Evolutionary conservation across 2,888 invertebrate species (phyloP).

Genomic region (Gisinianus flammeolus): DNA sequence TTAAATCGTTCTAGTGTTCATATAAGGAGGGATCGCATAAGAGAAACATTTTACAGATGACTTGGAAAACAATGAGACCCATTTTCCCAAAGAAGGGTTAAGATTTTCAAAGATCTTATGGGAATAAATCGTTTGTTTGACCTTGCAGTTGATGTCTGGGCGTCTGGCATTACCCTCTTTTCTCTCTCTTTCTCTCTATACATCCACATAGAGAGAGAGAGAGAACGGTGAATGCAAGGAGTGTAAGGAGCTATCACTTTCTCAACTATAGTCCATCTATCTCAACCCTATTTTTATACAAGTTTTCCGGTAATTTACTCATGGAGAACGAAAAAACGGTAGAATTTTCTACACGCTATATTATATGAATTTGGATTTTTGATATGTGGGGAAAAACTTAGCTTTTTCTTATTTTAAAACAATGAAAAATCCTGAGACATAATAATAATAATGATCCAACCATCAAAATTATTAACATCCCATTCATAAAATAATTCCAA

Average conservation of each 20-base stretch:
- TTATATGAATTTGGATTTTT: neutral
- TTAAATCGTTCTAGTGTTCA: conserved; percentile 21
- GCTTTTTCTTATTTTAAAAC: neutral
- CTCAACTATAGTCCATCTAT: neutral
- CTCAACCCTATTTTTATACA: neutral
- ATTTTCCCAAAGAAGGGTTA: conserved; percentile 37
- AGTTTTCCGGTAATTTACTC: conserved; percentile 3
- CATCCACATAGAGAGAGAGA: no score
- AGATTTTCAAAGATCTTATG: conserved; percentile 29
- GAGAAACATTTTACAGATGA: conserved; percentile 37
- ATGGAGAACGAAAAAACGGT: neutral
- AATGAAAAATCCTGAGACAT: no score
- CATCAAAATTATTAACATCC: no score
- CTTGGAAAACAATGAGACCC: conserved; percentile 34
- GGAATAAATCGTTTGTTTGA: conserved; percentile 37
- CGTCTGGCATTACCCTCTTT: conserved; percentile 25
- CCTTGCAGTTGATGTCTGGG: conserved; percentile 35
- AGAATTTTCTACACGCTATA: neutral
- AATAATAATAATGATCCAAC: no score
- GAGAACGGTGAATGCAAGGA: no score
- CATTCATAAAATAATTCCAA: neutral
- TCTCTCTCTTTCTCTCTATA: neutral
- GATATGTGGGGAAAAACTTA: neutral
- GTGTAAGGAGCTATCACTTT: no score
- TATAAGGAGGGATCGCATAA: neutral